Evolutionary conservation across 2,113 vertebrate species (phyloP).

Genomic region (Protobothrops mucrosquamatus): DNA sequence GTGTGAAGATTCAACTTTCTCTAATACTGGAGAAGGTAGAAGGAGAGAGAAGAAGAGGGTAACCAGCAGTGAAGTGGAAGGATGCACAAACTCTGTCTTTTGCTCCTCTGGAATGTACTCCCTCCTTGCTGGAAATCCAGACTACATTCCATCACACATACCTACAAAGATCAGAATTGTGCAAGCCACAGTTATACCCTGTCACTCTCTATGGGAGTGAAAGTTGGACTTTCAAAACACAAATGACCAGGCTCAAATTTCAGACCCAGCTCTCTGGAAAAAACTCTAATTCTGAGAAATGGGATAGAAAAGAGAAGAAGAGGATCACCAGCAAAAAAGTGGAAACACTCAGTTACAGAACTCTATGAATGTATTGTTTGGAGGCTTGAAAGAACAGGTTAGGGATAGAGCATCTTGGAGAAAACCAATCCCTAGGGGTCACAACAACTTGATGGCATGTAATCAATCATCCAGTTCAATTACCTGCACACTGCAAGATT

Average conservation of each 20-base stretch:
- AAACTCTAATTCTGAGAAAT: neutral
- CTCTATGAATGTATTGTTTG: neutral
- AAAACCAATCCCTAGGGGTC: neutral
- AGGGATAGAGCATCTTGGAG: neutral
- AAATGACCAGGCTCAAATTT: neutral
- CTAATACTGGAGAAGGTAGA: neutral
- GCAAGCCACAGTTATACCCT: neutral
- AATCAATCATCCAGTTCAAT: neutral
- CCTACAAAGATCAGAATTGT: neutral
- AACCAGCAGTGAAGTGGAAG: neutral
- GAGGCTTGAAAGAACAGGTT: neutral
- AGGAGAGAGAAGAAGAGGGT: neutral
- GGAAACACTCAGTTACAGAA: neutral
- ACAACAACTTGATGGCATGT: neutral
- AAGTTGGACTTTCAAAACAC: neutral
- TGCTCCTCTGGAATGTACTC: neutral
- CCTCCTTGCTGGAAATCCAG: neutral
- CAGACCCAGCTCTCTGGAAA: neutral
- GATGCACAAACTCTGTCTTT: neutral
- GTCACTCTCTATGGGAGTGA: neutral
- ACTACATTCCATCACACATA: neutral
- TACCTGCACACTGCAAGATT: neutral
- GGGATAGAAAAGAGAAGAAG: neutral
- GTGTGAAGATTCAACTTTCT: neutral
- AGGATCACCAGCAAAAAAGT: neutral